A percentile compares a stretch with the other conserved stretches of the same genome.
Conservation (phyloP, 2,113 vertebrate species). For the Serilophus lunatus region DNA sequence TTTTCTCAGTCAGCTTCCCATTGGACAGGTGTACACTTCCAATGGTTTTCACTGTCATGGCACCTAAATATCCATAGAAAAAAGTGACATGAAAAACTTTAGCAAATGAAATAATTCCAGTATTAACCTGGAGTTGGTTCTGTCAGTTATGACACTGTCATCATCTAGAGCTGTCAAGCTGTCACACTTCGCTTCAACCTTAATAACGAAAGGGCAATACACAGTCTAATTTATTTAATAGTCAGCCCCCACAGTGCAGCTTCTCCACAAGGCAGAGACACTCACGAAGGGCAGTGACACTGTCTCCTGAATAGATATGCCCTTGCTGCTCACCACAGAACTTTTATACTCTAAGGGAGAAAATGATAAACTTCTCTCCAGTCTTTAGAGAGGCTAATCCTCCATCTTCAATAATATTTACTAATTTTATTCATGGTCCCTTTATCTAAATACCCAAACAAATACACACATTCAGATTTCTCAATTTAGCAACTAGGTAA, state of each 20-base stretch:
- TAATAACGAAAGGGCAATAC: not conserved
- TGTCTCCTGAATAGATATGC: not conserved
- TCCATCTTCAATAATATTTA: not conserved
- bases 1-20: not conserved
- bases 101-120: not conserved
- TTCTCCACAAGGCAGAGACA: not conserved
- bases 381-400: not conserved
- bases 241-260: not conserved
- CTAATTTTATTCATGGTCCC: not conserved
- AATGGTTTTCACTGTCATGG: not conserved
- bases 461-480: not conserved
- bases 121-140: not conserved
- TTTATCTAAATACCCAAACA: not conserved
- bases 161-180: not conserved
- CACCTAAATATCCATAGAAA: not conserved
- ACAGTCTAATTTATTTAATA: not conserved
- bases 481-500: not conserved
- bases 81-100: not conserved
- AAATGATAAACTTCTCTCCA: not conserved
- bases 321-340: not conserved
- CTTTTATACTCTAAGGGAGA: not conserved
- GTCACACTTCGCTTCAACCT: not conserved
- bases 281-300: not conserved
- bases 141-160: not conserved
- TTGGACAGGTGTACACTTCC: not conserved